Percentiles rank a stretch among this genome's conserved stretches.
phyloP scores from a whole-genome alignment of 2,113 vertebrate genomes.

The Malurus elegans region DNA sequence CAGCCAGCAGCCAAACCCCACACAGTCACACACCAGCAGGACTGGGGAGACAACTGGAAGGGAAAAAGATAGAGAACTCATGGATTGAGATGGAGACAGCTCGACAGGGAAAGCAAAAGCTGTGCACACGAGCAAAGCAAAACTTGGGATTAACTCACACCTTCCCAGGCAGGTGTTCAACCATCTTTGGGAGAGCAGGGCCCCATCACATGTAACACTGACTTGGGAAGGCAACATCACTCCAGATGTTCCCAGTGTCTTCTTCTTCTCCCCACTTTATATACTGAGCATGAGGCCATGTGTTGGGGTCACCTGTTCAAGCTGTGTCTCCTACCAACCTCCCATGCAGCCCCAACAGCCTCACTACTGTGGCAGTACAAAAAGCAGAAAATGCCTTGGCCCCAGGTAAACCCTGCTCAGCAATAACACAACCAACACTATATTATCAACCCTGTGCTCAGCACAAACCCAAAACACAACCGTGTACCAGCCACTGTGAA shows the following conservation, averaged over 20 bases:
- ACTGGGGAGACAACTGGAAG: rapidly evolving
- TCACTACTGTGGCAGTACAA: not conserved
- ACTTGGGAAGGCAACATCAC: not conserved
- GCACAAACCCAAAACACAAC: not conserved
- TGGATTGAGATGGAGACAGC: not conserved
- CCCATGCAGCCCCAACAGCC: not conserved
- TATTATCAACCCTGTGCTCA: not conserved
- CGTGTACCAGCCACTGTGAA: not conserved
- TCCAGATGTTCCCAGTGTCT: not conserved
- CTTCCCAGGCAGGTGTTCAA: not conserved
- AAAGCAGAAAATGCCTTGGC: not conserved
- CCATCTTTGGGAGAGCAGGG: not conserved
- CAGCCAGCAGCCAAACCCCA: not conserved
- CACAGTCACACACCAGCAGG: not conserved
- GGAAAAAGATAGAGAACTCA: not conserved
- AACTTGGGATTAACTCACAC: not conserved
- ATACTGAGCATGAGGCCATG: not conserved
- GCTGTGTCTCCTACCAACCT: not conserved
- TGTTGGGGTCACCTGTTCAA: not conserved
- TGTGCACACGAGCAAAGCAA: not conserved
- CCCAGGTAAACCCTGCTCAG: not conserved
- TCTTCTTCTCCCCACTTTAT: not conserved
- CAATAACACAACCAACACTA: not conserved
- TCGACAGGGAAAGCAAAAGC: not conserved
- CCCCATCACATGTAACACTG: not conserved